These are phyloP conservation scores for Pungitius pungitius DNA, from an alignment of 2,113 vertebrate genomes.

Conservation along the genomic window DNA sequence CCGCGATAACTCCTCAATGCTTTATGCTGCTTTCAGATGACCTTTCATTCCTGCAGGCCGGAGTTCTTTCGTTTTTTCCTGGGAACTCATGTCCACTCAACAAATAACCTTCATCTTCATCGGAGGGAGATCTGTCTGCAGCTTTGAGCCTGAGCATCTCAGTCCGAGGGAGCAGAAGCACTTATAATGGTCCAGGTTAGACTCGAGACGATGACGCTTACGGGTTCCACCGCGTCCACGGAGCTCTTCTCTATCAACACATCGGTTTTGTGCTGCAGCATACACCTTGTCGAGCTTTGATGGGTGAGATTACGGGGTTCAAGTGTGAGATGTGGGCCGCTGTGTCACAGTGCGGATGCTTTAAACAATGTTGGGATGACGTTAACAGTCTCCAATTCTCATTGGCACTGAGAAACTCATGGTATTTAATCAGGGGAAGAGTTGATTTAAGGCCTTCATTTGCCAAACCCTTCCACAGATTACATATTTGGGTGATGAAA, in stretches of 20 bases:
- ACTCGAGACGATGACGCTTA: too few species aligned
- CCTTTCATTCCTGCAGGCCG: constrained; percentile 67
- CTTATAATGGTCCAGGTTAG: too few species aligned
- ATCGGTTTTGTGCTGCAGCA: background rate
- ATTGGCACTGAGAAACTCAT: background rate
- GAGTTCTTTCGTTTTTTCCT: constrained; percentile 59
- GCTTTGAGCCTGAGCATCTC: constrained; percentile 19
- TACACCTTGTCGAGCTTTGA: constrained; percentile 15
- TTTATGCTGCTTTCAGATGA: constrained; percentile 72
- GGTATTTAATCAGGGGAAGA: background rate
- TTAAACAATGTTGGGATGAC: constrained; percentile 4
- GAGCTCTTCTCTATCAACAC: constrained; percentile 26
- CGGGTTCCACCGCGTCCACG: constrained; percentile 6
- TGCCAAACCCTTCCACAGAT: background rate
- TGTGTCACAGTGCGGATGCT: constrained; percentile 8
- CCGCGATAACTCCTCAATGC: constrained; percentile 36
- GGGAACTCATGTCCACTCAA: constrained; percentile 50
- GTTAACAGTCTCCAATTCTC: background rate
- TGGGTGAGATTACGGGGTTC: constrained; percentile 11
- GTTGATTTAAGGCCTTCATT: background rate
- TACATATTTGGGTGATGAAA: background rate
- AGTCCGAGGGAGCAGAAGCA: background rate
- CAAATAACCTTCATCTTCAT: constrained; percentile 63
- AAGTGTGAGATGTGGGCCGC: background rate
- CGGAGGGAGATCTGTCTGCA: constrained; percentile 37